Evolutionary conservation across 2,888 invertebrate genomes (phyloP), one percentile per base, ranked within the genome.

Genomic region (Schizotus pectinicornis): DNA sequence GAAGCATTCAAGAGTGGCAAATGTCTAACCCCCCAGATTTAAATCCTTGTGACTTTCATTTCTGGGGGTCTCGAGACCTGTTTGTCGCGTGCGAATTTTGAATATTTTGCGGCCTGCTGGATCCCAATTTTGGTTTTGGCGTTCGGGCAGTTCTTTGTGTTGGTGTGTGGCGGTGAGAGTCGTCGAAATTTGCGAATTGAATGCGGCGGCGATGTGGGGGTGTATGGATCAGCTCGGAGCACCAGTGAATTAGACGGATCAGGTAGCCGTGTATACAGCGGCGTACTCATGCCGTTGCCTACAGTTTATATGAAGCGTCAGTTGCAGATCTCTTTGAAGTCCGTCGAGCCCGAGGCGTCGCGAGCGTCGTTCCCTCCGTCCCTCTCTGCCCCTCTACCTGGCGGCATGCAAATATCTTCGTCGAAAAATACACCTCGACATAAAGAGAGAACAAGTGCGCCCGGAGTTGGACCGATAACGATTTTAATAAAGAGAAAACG

Each of bases 251-350:
- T 65, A 68, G 65, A 64, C 62, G 63, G 61, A 67, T 65, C 67
- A 67, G 67, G 66, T 67, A 64, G 65, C 64, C 63, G 47, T 48
- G 53, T 54, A 48, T 53, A 53, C 48, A 58, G 11, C 36, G 49
- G 53, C 31, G 56, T 53, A 63, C 51, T 64, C 64, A 51, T 61
- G 61, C 66, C 61, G 62, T 64, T 58, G 65, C 68, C 67, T 54
- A 59, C 65, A 66, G 70, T 67, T 67, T 68, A 67, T 69, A 64
- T 62, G 67, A 70, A 67, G 71, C 71, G 71, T 72, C 73, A 72
- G 69, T 68, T 71, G 63, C 73, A 73, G 71, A 64, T 65, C 69
- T 67, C 73, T 73, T 73, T 73, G 73, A 73, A 70, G 71, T 73
- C 64, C 65, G 62, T 56, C 39, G 55, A 47, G 64, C 64, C 62